Evolutionary conservation across 2,113 vertebrate species (phyloP), one percentile per base, ranked within the genome.

Genomic region (Pogonocichla stellata): DNA sequence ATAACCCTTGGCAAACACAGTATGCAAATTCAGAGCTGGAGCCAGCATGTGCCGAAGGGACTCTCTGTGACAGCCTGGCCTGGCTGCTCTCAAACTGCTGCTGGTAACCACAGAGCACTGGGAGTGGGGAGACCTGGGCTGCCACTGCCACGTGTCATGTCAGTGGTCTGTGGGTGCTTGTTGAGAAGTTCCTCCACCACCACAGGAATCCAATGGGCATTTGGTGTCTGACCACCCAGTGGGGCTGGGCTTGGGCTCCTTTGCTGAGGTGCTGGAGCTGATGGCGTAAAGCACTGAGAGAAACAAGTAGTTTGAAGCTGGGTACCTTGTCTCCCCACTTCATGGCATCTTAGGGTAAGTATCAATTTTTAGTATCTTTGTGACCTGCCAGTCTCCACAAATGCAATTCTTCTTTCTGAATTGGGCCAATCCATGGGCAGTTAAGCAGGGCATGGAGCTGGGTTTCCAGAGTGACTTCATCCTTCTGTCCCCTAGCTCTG

Each of bases 1-100:
- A 97, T 97, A 96, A 95, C 93, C 93, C 90, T 93, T 97, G 92
- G 95, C 93, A 96, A 96, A 96, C 65, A 84, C 93, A 75, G 79
- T 61, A 94, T 88, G 95, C 90, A 93, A 67, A 95, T 95, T 42
- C 26, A 96, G 91, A 23, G 5, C 77, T 34, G 74, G 77, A 88
- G 93, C 93, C 93, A 86, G 17, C 40, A 3, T 10, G 19, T 4
- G 14, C 90, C 5, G 0, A 78, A 81, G 82, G 86, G 83, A 93
- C 86, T 88, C 69, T 65, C 31, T 34, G 54, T 54, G 57, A 67
- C 75, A 88, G 64, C 91, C 60, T 12, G 71, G 64, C 47, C 88
- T 86, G 86, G 72, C 92, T 95, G 92, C 72, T 92, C 82, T 56
- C 79, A 90, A 25, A 47, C n/a, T 11, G 7, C 64, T 2, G 11